These are phyloP conservation scores for Cantharis rustica DNA, from an alignment of 2,888 invertebrate genomes.

Conservation along the genomic window DNA sequence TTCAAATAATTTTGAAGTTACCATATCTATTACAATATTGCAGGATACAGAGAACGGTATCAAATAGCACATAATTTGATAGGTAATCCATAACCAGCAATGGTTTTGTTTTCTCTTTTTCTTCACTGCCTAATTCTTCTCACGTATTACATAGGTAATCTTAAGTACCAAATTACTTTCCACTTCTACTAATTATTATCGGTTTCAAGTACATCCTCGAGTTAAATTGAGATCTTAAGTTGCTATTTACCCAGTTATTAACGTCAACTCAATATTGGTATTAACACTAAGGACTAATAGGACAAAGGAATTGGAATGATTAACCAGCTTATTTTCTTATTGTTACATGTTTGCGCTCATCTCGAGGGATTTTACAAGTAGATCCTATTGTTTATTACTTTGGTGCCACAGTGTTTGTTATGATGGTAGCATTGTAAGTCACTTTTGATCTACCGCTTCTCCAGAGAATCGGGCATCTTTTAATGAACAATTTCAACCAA, in stretches of 20 bases:
- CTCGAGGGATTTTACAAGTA: background rate
- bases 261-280: background rate
- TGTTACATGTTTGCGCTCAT: background rate
- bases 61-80: background rate
- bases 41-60: too few relatives aligned
- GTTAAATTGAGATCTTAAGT: background rate
- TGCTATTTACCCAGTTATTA: background rate
- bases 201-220: background rate
- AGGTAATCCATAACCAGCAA: background rate
- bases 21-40: too few relatives aligned
- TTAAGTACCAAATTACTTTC: background rate
- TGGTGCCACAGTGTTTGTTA: background rate
- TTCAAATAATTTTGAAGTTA: too few relatives aligned
- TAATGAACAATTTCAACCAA: background rate
- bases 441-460: background rate
- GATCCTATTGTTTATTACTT: background rate
- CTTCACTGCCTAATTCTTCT: background rate
- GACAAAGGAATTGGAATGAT: background rate
- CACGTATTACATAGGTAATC: background rate
- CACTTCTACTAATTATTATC: background rate
- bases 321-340: background rate
- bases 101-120: background rate
- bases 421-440: slow-evolving; percentile 7
- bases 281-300: background rate
- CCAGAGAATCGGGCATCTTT: background rate